A percentile compares a stretch with the other conserved stretches of the same genome.
Evolutionary conservation across 2,888 invertebrate genomes (phyloP).

Genomic region (Drosophila siamana): DNA sequence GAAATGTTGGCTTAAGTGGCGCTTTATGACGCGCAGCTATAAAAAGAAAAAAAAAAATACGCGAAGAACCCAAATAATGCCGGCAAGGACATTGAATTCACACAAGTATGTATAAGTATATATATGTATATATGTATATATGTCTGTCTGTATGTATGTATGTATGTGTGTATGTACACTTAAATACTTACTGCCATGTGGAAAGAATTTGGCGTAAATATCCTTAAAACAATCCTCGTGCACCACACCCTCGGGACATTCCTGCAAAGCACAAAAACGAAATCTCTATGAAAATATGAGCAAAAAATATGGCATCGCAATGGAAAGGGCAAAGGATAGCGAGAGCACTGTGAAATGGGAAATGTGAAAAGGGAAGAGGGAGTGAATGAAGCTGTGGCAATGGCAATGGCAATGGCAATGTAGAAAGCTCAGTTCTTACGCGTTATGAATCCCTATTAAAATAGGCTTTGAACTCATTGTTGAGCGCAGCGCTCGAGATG

Average conservation of each 20-base stretch:
- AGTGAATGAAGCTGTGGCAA: slow-evolving; percentile 1
- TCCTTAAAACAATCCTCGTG: slow-evolving; percentile 99
- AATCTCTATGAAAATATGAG: slow-evolving; percentile 61
- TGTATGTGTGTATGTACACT: slow-evolving; percentile 6
- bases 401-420: slow-evolving; percentile 17
- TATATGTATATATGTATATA: not conserved
- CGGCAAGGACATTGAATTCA: slow-evolving; percentile 44
- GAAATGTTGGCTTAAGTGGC: slow-evolving; percentile 62
- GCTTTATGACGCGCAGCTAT: slow-evolving; percentile 69
- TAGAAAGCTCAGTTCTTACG: slow-evolving; percentile 19
- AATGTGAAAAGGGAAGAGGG: not conserved
- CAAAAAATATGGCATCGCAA: slow-evolving; percentile 5
- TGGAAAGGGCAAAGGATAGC: slow-evolving; percentile 17
- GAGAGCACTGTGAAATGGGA: not conserved
- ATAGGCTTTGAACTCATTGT: slow-evolving; percentile 7
- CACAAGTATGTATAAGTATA: slow-evolving; percentile 12
- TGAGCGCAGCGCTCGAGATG: not conserved
- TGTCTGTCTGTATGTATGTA: not conserved
- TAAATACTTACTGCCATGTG: slow-evolving; percentile 96
- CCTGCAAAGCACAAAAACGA: slow-evolving; percentile 87
- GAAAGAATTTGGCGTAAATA: slow-evolving; percentile 99
- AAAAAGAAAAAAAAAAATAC: slow-evolving; percentile 39
- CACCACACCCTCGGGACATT: slow-evolving; percentile 98
- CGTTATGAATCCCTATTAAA: slow-evolving; percentile 30
- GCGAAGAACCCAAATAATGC: slow-evolving; percentile 36